phyloP scores from a whole-genome alignment of 2,888 invertebrate genomes.

The Acrocera orbiculus region DNA sequence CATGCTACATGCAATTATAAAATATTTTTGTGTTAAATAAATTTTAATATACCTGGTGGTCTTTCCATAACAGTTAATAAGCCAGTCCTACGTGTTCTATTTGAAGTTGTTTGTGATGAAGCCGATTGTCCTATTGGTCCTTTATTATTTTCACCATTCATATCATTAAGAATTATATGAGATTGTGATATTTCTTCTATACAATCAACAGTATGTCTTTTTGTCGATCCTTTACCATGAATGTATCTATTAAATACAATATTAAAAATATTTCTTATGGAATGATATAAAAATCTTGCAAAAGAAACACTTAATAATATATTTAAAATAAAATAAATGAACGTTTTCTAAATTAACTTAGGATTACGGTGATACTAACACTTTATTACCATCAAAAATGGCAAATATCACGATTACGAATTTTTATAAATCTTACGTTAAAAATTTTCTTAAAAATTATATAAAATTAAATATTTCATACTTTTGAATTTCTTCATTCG shows the following conservation, averaged over 20 bases:
- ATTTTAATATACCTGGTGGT: slow-evolving; percentile 51
- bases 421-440: no score
- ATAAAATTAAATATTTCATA: slow-evolving; percentile 7
- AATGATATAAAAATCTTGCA: no score
- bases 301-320: no score
- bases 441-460: no score
- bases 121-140: slow-evolving; percentile 28
- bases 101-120: slow-evolving; percentile 19
- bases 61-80: slow-evolving; percentile 72
- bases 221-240: slow-evolving; percentile 53
- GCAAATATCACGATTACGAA: no score
- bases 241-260: slow-evolving; percentile 45
- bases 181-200: slow-evolving; percentile 42
- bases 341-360: no score
- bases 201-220: slow-evolving; percentile 62
- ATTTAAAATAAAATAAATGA: no score
- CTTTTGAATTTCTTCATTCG: slow-evolving; percentile 30
- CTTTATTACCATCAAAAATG: no score
- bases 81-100: slow-evolving; percentile 62
- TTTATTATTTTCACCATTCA: slow-evolving; percentile 23
- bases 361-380: no score
- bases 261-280: no score
- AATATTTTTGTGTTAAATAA: neutral
- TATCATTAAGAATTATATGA: slow-evolving; percentile 11
- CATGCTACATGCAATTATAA: neutral